Base-by-base conservation (phyloP, 30 jellyfish, hydroid and myxozoan species). In the Cassiopea xamachana region DNA sequence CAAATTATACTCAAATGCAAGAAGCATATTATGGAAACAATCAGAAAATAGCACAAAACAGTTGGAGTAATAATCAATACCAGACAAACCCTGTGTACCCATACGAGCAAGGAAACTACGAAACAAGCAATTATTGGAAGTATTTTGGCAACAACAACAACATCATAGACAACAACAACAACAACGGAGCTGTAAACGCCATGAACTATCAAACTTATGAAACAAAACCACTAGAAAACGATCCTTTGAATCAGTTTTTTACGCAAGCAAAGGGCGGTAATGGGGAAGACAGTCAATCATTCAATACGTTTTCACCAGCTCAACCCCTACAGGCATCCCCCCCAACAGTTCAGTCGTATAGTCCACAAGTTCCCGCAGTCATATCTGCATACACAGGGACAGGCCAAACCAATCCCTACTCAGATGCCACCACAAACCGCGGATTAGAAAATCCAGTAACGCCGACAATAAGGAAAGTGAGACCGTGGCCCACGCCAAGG, bases 401-500 rank as follows among this genome's bases (percentile, higher is more conserved):
- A 27, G 10, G 4, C 12, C 80, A 71, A 71, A 4, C 80, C 1
- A 71, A 71, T 27, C 27, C 74, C 2, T 64, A 4, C 43, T 64
- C 43, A 13, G 43, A 64, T 55, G 64, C 64, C 7, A 10, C 64
- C 19, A 64, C 74, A 9, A 9, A 64, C 74, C 15, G 15, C 2
- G 74, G 74, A 5, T 64, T 17, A 64, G 80, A 71, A 43, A 71
- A 44, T 18, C 12, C 46, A 49, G 16, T 58, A 43, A 79, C 18
- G 60, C 82, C 95, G 48, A 79, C 90, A 1, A 82, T 15, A 49
- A 69, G 69, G 87, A 76, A 76, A 39, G 55, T 58, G 10, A 75
- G 82, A 47, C 71, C 78, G 0, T 88, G 95, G 95, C 95, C 95
- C 15, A 88, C 95, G 1, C 95, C 95, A 69, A 82, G 82, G 61